Conservation (phyloP, 2,888 invertebrate species). For the Hyposoter didymator region DNA sequence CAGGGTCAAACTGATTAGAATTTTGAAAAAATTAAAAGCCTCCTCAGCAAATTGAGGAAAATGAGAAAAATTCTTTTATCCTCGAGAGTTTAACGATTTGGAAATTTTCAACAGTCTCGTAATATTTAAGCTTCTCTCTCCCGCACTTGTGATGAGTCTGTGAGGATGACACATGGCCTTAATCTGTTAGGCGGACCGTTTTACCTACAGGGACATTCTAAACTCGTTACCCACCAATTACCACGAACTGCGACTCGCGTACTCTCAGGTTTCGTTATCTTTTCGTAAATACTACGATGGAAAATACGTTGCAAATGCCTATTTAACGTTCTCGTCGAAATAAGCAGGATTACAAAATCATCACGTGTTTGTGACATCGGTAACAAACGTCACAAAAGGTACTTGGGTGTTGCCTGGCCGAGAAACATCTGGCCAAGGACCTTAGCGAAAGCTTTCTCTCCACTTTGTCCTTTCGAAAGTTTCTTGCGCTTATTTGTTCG, state of each 20-base stretch:
- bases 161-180: neutral
- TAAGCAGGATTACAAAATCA: too few relatives aligned
- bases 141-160: neutral
- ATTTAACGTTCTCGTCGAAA: neutral
- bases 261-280: neutral
- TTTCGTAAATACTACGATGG: neutral
- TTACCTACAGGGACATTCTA: neutral
- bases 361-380: too few relatives aligned
- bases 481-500: neutral
- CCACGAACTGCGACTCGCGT: neutral
- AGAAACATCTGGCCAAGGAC: neutral
- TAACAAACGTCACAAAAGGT: neutral
- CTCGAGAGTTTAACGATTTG: neutral
- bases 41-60: neutral
- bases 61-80: neutral
- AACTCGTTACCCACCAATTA: constrained; percentile 6
- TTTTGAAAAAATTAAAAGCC: neutral
- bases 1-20: neutral
- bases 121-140: neutral
- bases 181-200: constrained; percentile 6
- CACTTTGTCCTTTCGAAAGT: neutral
- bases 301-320: neutral
- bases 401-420: neutral
- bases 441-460: neutral
- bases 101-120: neutral